phyloP scores from a whole-genome alignment of 2,113 vertebrate genomes.

The Regulus satrapa region DNA sequence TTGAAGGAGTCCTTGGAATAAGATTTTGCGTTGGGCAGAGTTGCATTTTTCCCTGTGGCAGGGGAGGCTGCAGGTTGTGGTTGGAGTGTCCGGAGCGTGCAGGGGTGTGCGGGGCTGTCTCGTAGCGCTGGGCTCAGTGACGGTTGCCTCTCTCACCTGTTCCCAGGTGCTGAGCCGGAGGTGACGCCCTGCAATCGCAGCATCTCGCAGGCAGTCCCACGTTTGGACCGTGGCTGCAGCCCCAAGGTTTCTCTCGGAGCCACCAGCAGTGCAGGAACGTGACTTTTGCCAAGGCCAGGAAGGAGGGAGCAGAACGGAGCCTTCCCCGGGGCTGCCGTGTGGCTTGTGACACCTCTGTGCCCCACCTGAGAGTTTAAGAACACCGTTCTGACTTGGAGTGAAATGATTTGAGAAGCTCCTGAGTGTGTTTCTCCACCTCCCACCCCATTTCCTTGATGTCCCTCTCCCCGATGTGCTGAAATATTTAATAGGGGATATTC shows the following conservation, averaged over 20 bases:
- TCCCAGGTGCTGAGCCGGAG: not conserved
- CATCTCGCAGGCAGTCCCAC: rapidly evolving
- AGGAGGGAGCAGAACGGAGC: not conserved
- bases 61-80: not conserved
- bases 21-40: not conserved
- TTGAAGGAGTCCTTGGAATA: not conserved
- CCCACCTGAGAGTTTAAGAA: rapidly evolving
- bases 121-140: rapidly evolving
- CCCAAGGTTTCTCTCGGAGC: not conserved
- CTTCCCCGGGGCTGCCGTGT: rapidly evolving
- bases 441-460: rapidly evolving
- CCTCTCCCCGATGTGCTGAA: rapidly evolving
- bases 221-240: rapidly evolving
- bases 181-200: not conserved
- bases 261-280: not conserved
- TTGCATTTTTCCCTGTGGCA: not conserved
- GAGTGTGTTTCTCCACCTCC: rapidly evolving
- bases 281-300: not conserved
- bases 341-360: rapidly evolving
- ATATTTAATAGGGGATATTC: not conserved
- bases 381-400: rapidly evolving
- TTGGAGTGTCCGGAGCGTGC: rapidly evolving
- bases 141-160: not conserved
- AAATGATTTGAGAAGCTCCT: not conserved
- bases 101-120: not conserved